Base-by-base conservation (phyloP, 30 jellyfish, hydroid and myxozoan species). In the Rhopilema esculentum region DNA sequence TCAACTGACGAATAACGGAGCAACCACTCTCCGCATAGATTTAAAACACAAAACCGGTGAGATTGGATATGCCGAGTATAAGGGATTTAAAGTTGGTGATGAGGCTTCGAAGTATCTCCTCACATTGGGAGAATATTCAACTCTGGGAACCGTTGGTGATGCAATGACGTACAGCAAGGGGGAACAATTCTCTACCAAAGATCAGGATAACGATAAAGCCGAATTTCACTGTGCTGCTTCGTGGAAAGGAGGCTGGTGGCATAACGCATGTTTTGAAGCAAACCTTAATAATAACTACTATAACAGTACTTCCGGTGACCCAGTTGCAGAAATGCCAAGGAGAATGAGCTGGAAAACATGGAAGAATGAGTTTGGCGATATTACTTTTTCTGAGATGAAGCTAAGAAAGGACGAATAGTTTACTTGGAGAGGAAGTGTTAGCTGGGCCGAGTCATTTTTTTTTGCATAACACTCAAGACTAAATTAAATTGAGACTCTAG, bases 161-260 rank as follows among this genome's bases (percentile, higher is more conserved):
- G 77, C 72, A 12, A 12, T 80, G 82, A 16, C 0, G 30, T 20
- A n/a, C 0, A 1, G 27, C 20, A 22, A 1, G 0, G 70, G 22
- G 1, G 33, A 12, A 70, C 16, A 32, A 24, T 80, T 80, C 74
- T 80, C 90, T 16, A 65, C 90, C 20, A 9, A 27, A 25, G 90
- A 80, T 27, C 61, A 65, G 9, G 90, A 80, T 65, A 80, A 80
- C 25, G 90, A 80, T 68, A 23, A 9, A 26, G 49, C 31, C 8
- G 25, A 12, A 22, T 29, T 18, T 15, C 65, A 80, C 80, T 80
- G 90, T 49, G 90, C 90, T 28, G 72, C 22, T 0, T 15, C 20
- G 26, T 66, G 53, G 69, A 80, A 65, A 31, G 90, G 90, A 1
- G 82, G 72, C 23, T 80, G 90, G 90, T 80, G 90, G 90, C 63